A percentile compares a stretch with the other conserved stretches of the same genome.
Evolutionary conservation across 2,113 vertebrate species (phyloP).

Genomic region (Dicaeum eximium): DNA sequence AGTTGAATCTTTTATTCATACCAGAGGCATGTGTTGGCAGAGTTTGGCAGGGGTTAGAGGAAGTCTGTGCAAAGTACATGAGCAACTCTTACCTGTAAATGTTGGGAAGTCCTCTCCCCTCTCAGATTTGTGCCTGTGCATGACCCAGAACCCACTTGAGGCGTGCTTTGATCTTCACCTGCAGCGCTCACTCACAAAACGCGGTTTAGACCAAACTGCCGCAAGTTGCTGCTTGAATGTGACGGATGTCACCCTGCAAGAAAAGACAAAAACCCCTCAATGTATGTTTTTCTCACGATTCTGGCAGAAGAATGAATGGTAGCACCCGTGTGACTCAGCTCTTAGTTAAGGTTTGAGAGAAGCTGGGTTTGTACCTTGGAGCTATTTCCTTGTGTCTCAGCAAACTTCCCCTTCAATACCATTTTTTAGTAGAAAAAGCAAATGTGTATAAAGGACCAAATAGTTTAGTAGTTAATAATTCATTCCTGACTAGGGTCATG

Average conservation of each 20-base stretch:
- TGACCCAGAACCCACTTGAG: background rate
- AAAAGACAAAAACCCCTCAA: background rate
- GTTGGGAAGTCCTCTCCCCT: background rate
- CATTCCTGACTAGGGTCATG: background rate
- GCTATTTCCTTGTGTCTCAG: background rate
- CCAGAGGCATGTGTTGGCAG: background rate
- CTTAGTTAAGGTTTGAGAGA: background rate
- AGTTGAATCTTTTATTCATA: background rate
- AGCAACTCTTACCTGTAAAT: background rate
- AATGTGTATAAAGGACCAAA: background rate
- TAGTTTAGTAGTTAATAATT: background rate
- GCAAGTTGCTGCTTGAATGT: background rate
- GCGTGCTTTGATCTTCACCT: background rate
- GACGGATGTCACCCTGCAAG: background rate
- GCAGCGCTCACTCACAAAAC: background rate
- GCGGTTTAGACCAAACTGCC: background rate
- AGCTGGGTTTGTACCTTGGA: background rate
- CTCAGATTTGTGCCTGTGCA: background rate
- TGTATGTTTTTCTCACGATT: background rate
- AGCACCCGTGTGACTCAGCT: background rate
- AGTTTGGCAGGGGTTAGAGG: background rate
- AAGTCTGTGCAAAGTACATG: background rate
- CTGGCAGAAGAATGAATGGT: background rate
- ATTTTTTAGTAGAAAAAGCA: background rate
- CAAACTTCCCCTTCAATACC: background rate